Conservation (phyloP, 1,140 invertebrate genomes). For the Macrobrachium nipponense region DNA sequence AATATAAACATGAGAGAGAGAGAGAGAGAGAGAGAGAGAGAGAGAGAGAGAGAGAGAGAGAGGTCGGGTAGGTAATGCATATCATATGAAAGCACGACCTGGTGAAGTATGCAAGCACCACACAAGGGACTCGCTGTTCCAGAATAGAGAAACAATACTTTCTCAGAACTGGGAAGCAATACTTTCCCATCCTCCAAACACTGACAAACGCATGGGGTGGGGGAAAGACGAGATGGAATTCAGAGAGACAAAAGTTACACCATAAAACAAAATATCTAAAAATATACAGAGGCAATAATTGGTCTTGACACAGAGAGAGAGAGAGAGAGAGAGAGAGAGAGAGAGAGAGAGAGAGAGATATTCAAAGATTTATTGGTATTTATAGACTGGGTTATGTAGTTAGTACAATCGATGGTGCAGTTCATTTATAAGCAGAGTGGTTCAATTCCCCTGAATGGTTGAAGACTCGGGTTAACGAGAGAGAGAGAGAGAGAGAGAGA, state of each 20-base stretch:
- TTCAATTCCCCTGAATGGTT: background rate
- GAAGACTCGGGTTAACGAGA: background rate
- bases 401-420: no score
- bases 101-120: no score
- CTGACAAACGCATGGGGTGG: background rate
- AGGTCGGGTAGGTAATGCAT: no score
- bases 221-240: background rate
- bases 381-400: no score
- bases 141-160: no score
- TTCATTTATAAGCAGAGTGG: no score
- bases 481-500: conserved; percentile 9
- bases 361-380: background rate
- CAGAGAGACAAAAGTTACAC: background rate
- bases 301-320: background rate
- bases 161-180: no score
- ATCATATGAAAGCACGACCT: no score
- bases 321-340: conserved; percentile 32
- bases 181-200: no score
- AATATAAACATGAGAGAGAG: background rate
- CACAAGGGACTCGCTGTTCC: no score
- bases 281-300: no score
- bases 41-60: conserved; percentile 8
- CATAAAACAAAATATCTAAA: background rate
- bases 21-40: background rate
- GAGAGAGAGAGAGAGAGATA: conserved; percentile 19